Conservation (phyloP, 2,113 vertebrate species). For the Centropristis striata region DNA sequence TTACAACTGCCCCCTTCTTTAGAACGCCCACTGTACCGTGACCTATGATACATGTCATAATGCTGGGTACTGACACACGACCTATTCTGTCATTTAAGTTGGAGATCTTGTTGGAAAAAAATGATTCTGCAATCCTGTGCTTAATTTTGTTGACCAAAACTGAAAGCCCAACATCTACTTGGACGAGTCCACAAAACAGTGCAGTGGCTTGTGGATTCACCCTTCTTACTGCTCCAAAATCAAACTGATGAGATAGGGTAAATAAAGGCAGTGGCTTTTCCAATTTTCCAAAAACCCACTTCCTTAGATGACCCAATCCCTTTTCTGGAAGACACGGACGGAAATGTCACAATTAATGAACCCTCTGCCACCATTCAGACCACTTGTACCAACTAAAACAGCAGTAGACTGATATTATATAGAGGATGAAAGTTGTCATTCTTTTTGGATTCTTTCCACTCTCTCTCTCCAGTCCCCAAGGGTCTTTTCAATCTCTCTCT, state of each 20-base stretch:
- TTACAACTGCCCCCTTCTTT: too few relatives aligned
- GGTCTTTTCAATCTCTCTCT: conserved; percentile 50
- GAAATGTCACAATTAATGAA: not conserved
- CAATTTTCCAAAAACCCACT: not conserved
- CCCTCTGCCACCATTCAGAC: not conserved
- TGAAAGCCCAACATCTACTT: too few relatives aligned
- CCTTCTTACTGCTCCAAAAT: not conserved
- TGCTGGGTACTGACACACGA: too few relatives aligned
- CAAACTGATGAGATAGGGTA: not conserved
- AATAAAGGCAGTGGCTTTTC: not conserved
- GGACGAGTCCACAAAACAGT: too few relatives aligned
- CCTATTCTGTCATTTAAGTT: too few relatives aligned
- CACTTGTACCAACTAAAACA: not conserved
- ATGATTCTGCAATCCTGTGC: too few relatives aligned
- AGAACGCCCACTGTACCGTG: too few relatives aligned
- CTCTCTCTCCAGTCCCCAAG: conserved; percentile 34
- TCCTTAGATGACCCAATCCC: not conserved
- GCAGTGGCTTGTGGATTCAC: not conserved
- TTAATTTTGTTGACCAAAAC: too few relatives aligned
- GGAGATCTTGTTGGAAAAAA: too few relatives aligned
- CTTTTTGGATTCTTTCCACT: conserved; percentile 25
- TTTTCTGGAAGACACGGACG: not conserved
- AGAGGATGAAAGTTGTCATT: conserved; percentile 11
- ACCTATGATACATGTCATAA: too few relatives aligned
- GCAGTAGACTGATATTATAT: not conserved